Evolutionary conservation across 92 coral and sea anemone genomes (phyloP), one percentile per base, ranked within the genome.

Genomic region (Bergia puertoricense): DNA sequence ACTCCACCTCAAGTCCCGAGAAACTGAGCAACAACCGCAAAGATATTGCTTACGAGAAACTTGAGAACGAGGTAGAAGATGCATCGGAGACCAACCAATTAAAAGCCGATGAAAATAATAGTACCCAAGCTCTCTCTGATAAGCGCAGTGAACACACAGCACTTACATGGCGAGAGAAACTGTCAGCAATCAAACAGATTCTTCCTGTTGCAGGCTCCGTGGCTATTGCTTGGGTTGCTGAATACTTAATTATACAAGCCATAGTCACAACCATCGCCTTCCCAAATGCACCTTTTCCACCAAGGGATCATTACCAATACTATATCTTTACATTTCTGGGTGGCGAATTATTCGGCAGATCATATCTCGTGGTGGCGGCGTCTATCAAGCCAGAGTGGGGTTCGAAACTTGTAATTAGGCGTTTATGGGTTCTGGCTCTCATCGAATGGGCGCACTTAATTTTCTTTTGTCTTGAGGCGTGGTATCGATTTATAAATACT

Each of bases 241-340:
- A 95, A 81, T 95, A 95, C 44, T 81, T 95, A 41, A 95, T 95
- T 80, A 93, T 95, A 50, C 98, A 95, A 77, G 91, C 98, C 74
- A 94, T 93, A 38, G 82, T 95, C 83, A 95, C 98, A 1, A 95
- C 96, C 10, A 92, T 95, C 71, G 98, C 98, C n/a, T 95, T 95
- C 68, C 91, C 92, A 50, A 86, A 92, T 86, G 98, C 98, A 3
- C 98, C 98, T 38, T 95, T 95, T 67, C 96, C 98, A 3, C 98
- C 98, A 16, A 89, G 98, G 22, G 98, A 95, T 79, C 98, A 95
- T 86, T 95, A 95, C 86, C 93, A 93, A 87, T 95, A 95, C 71
- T 95, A 95, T 72, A 93, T 95, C 79, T 95, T 95, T 77, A 85
- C 94, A 45, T 95, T 95, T 57, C 89, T 95, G 16, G 92, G 93